Evolutionary conservation across 2,888 invertebrate genomes (phyloP), one percentile per base, ranked within the genome.

Genomic region (Erebia ligea): DNA sequence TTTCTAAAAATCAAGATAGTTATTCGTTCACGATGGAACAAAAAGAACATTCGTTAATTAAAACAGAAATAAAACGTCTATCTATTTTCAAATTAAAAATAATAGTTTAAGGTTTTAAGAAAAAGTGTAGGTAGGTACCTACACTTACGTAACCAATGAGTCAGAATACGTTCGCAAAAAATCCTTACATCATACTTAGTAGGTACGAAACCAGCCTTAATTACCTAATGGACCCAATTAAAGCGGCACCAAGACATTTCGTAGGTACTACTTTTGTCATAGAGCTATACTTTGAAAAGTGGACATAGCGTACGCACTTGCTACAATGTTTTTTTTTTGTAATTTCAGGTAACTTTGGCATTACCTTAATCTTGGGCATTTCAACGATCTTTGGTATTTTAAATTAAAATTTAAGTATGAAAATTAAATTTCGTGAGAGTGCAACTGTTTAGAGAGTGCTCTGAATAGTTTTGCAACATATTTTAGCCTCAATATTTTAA

Each of bases 141-240:
- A 40, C 11, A 10, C 10, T 65, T 65, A 45, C 45, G 21, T 56
- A 57, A 66, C 11, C 42, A 4, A 45, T 57, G 66, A 56, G 42
- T 66, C 66, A 66, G 13, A 66, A 66, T 15, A 42, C 15, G 66
- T 42, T 21, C 45, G 62, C 52, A 66, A 52, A 66, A 73, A 61
- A 67, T 48, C 48, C 56, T 73, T 64, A 67, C 71, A 61, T 71
- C 69, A 73, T 65, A n/a, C 50, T 17, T n/a, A 11, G 42, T 42
- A 45, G 11, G 11, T 45, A 72, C 59, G 54, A 54, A 73, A 72
- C 71, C 63, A 57, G 72, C 65, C 69, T 67, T 76, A 59, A 73
- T 74, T 74, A 67, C 68, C 67, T 72, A 78, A 77, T 76, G 74
- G 73, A 71, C 68, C 68, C 75, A 76, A 77, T 79, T 78, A 77